Percentiles rank a stretch among this genome's conserved stretches.
These are phyloP conservation scores for Drosophila littoralis DNA, from an alignment of 1,140 invertebrate genomes.

Conservation along the genomic window DNA sequence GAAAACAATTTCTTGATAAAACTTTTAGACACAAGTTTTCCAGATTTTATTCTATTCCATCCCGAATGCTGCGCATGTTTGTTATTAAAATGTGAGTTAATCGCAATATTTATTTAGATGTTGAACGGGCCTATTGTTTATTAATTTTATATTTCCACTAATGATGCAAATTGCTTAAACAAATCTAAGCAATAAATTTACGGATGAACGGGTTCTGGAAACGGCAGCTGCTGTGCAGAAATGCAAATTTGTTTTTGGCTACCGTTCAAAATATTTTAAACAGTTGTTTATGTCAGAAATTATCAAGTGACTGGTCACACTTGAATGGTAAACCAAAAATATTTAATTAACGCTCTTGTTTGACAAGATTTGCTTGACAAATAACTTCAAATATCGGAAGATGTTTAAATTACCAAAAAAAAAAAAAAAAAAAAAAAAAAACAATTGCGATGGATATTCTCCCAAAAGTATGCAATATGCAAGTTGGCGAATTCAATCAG, in stretches of 20 bases:
- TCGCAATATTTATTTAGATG: slow-evolving; percentile 33
- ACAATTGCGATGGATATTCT: not conserved
- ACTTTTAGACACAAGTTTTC: not conserved
- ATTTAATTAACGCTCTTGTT: slow-evolving; percentile 2
- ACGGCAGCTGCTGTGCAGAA: slow-evolving; percentile 13
- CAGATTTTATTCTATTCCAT: not conserved
- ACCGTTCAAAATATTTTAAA: slow-evolving; percentile 36
- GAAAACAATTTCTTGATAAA: too few species aligned
- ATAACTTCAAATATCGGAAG: not conserved
- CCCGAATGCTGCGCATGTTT: slow-evolving; percentile 17
- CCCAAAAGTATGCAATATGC: not conserved
- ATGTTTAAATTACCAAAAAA: not conserved
- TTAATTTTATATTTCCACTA: slow-evolving; percentile 28
- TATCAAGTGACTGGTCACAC: slow-evolving; percentile 15
- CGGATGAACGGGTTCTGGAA: slow-evolving; percentile 40
- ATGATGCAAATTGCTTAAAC: slow-evolving; percentile 56
- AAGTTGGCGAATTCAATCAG: not conserved
- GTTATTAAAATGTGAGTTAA: slow-evolving; percentile 25
- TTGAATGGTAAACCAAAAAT: not conserved
- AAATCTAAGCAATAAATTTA: slow-evolving; percentile 52
- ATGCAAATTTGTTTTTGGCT: slow-evolving; percentile 38
- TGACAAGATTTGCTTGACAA: not conserved
- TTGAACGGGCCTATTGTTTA: slow-evolving; percentile 33
- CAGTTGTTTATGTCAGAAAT: not conserved
- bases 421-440: not conserved